These are phyloP conservation scores for Ctenosaura bakeri DNA, from an alignment of 2,797 vertebrate species.

Conservation along the genomic window DNA sequence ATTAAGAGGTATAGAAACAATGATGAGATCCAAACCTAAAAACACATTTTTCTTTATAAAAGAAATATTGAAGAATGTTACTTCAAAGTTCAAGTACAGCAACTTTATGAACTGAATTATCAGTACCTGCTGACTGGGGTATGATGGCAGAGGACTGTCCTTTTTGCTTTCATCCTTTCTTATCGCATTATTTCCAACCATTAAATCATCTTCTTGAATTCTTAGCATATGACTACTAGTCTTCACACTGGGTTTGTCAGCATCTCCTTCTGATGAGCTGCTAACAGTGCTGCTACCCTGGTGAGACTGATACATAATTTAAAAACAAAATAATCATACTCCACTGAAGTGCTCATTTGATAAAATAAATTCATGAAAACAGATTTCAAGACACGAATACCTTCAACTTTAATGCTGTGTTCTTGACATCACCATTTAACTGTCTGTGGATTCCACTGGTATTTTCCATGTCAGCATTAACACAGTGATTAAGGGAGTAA, in stretches of 20 bases:
- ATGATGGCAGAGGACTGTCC: constrained; percentile 91
- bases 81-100: constrained; percentile 11
- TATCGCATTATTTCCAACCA: constrained; percentile 79
- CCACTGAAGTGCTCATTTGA: background rate
- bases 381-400: constrained; percentile 70
- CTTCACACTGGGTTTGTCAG: constrained; percentile 91
- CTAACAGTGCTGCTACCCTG: constrained; percentile 87
- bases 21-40: background rate
- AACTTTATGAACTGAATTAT: background rate
- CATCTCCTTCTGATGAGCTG: constrained; percentile 94
- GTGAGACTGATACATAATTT: constrained; percentile 80
- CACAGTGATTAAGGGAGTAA: constrained; percentile 90
- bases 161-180: constrained; percentile 76
- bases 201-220: constrained; percentile 81
- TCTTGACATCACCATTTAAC: constrained; percentile 88
- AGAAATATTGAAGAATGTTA: constrained; percentile 19
- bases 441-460: constrained; percentile 92
- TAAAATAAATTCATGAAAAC: accelerated
- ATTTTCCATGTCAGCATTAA: constrained; percentile 84
- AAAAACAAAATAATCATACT: background rate
- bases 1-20: background rate
- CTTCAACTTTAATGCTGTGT: constrained; percentile 88
- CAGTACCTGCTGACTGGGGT: constrained; percentile 90
- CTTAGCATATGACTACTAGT: constrained; percentile 84
- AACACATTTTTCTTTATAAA: background rate